Base-by-base conservation (phyloP, 2,888 invertebrate species). In the Noctuana brunneofusca region DNA sequence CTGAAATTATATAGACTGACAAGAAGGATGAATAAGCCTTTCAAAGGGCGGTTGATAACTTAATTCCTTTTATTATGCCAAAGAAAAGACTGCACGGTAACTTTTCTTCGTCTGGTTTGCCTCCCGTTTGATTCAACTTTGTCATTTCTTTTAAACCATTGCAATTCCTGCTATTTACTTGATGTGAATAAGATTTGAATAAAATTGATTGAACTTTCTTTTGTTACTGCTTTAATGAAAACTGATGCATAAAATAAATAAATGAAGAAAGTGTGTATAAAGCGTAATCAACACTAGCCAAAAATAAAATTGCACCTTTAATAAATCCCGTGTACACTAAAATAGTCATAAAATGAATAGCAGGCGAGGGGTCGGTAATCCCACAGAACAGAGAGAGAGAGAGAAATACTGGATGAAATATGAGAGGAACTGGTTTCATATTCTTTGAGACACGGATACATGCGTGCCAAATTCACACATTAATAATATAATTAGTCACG, bases 31-130 rank as follows among this genome's bases (percentile, higher is more conserved):
- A 49, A 57, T 22, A 48, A 57, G 48, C 48, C 20, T 48, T 50
- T 58, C 58, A 58, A 58, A 50, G 50, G 38, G 57, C 14, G 48
- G 49, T 49, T 38, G 49, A 38, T 58, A 58, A 58, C 38, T 58
- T 58, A 38, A 49, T 58, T 58, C 58, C 9, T 58, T 58, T 58
- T 50, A 58, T 50, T 58, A 58, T 58, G 50, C 50, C 58, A 58
- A 50, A 58, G 50, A 58, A 50, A 58, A 3, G 35, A 49, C 57
- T 32, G 43, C 32, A 20, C 11, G 22, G 18, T 46, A 57, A 57
- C 48, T 57, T 57, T 48, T 57, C 48, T 24, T 20, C 48, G 46
- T 49, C 57, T 30, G 48, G 57, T 57, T 46, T 56, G 46, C 30
- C 57, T 48, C 22, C 18, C 35, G 16, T 57, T 57, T 57, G 35